Base-by-base conservation (phyloP, 2,113 vertebrate species). In the Arothron firmamentum region DNA sequence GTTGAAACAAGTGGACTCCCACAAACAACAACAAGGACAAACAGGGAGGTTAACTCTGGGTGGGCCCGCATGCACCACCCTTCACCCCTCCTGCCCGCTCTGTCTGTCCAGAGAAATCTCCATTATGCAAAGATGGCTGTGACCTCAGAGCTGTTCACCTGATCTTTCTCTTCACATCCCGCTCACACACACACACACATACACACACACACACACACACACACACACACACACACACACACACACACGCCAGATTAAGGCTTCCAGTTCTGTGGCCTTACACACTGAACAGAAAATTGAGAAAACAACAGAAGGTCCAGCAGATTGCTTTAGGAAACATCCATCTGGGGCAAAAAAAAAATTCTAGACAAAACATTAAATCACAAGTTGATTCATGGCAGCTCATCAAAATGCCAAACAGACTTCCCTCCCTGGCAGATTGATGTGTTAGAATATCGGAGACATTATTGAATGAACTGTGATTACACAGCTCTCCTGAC, bases 71-170 rank as follows among this genome's bases (percentile, higher is more conserved):
- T 54, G 48, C 21, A n/a, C 65, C 55, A 69, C 70, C 74, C 51
- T 69, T 80, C 57, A 78, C 72, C 62, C 9, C 49, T 50, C n/a
- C 0, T 17, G 70, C 54, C 52, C 49, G 45, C 45, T 5, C 45
- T 14, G 70, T 23, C 47, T 77, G 82, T 75, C 75, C 28, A 47
- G 52, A 67, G 43, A 64, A 81, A 85, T 83, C 65, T 45, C 34
- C 23, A 20, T 75, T 31, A 42, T 42, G 46, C 16, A 38, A 52
- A 74, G 52, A 52, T 10, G 25, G 62, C 87, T 83, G 61, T 75
- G 82, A 84, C 81, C 81, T 58, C 78, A 86, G 76, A 79, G 70
- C 67, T 66, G 47, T 47, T 81, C 76, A 76, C 81, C 78, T 86
- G 64, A 52, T 64, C 68, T 56, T 60, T 41, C 67, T 62, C 52